phyloP scores from a whole-genome alignment of 2,113 vertebrate species.

The Rostratula benghalensis region DNA sequence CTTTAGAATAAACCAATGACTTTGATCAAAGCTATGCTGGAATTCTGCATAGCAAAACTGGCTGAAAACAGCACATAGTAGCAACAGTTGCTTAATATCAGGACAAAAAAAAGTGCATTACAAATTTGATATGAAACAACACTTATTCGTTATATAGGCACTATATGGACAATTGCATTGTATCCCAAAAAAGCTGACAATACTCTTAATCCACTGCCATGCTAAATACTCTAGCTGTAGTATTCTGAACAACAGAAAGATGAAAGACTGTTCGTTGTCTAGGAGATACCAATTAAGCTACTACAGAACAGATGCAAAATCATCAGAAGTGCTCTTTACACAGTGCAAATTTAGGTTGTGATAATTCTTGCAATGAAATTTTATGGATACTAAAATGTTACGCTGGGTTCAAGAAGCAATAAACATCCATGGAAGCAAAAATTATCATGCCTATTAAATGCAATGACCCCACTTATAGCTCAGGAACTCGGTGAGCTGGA shows the following conservation, averaged over 20 bases:
- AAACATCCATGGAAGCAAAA: not conserved
- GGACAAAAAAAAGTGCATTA: not conserved
- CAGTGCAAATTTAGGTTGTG: not conserved
- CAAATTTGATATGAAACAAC: not conserved
- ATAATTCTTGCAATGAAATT: not conserved
- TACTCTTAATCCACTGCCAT: not conserved
- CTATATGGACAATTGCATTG: not conserved
- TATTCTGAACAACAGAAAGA: not conserved
- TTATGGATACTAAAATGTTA: not conserved
- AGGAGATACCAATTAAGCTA: not conserved
- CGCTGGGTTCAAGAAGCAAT: not conserved
- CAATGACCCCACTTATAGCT: not conserved
- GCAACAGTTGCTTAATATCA: not conserved
- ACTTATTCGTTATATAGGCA: not conserved
- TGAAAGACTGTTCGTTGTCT: not conserved
- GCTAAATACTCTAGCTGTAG: not conserved
- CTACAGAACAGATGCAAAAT: not conserved
- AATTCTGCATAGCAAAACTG: not conserved
- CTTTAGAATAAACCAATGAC: conserved; percentile 4
- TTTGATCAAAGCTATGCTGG: conserved; percentile 50
- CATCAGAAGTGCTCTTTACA: not conserved
- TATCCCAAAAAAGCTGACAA: not conserved
- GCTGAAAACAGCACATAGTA: not conserved
- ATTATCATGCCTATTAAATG: not conserved
- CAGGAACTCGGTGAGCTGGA: not conserved